Evolutionary conservation across 2,113 vertebrate species (phyloP), one percentile per base, ranked within the genome.

Genomic region (Oncorhynchus clarkii): DNA sequence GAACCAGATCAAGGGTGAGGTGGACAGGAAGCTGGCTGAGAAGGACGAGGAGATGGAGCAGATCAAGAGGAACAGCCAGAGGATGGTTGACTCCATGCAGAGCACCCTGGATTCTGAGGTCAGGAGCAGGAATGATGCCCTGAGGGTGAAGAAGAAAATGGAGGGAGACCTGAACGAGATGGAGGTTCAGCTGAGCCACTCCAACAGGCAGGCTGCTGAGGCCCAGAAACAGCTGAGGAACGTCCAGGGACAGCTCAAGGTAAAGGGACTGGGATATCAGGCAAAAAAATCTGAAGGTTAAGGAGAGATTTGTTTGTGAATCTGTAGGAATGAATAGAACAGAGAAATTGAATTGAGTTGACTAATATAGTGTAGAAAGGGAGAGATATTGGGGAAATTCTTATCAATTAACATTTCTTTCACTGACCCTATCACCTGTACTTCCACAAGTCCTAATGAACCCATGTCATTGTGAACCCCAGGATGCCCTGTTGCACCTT

Each of bases 1-100:
- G 69, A 92, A 87, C 14, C 92, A 95, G 64, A 88, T 95, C 20
- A 96, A 95, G 79, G 89, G 92, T 49, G 94, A 96, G 83, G 90
- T 95, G 3, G 92, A 91, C 5, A 90, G 92, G 34, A 95, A 92
- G 82, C 75, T 93, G 0, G 88, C 89, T 0, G 94, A 95, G 83
- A 95, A 96, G 74, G 94, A 94, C 3, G 93, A 96, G 59, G 94
- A 95, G 88, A 92, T 94, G 0, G 92, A 92, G 79, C 91, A 94
- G 88, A 82, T 95, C 78, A 95, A 93, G 86, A 93, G 90, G 84
- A 95, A 93, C 81, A 86, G 92, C 27, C 92, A 95, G 86, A 92
- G 86, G 67, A 86, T 90, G 0, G 87, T 93, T 22, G 93, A 95
- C 74, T 90, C 88, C 8, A 93, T 95, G 93, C 94, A 94, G 87